These are phyloP conservation scores for Cephus spinipes DNA, from an alignment of 2,888 invertebrate species.

Conservation along the genomic window DNA sequence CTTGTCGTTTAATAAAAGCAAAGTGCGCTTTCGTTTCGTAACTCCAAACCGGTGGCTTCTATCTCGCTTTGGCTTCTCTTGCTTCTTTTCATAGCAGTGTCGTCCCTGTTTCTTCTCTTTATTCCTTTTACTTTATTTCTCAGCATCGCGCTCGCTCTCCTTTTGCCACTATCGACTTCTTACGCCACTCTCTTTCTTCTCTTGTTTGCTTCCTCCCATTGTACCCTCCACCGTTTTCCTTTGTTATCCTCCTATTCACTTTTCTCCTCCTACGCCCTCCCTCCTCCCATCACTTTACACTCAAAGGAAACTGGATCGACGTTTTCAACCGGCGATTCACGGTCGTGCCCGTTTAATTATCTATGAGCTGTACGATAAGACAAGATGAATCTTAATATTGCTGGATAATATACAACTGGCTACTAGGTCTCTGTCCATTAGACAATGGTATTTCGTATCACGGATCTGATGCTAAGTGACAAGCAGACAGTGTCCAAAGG, in stretches of 20 bases:
- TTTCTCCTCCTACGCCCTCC: background rate
- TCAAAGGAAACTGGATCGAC: background rate
- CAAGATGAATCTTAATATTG: background rate
- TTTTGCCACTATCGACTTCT: background rate
- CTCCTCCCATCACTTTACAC: background rate
- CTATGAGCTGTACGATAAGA: background rate
- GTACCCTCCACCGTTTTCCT: background rate
- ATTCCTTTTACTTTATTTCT: background rate
- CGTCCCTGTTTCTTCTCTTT: background rate
- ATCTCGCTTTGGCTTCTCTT: background rate
- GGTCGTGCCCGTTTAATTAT: background rate
- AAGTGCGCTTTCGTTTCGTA: conserved; percentile 7
- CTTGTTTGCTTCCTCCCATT: background rate
- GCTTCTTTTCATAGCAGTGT: background rate
- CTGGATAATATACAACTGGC: background rate
- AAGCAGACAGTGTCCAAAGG: background rate
- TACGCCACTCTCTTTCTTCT: background rate
- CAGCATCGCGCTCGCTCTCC: background rate
- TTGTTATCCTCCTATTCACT: background rate
- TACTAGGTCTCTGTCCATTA: background rate
- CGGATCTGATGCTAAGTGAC: background rate
- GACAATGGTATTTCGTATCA: background rate
- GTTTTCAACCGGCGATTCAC: background rate
- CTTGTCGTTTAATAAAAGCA: conserved; percentile 3
- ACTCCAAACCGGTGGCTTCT: conserved; percentile 4